Evolutionary conservation across 1,140 invertebrate genomes (phyloP), one percentile per base, ranked within the genome.

Genomic region (Ceratina calcarata): DNA sequence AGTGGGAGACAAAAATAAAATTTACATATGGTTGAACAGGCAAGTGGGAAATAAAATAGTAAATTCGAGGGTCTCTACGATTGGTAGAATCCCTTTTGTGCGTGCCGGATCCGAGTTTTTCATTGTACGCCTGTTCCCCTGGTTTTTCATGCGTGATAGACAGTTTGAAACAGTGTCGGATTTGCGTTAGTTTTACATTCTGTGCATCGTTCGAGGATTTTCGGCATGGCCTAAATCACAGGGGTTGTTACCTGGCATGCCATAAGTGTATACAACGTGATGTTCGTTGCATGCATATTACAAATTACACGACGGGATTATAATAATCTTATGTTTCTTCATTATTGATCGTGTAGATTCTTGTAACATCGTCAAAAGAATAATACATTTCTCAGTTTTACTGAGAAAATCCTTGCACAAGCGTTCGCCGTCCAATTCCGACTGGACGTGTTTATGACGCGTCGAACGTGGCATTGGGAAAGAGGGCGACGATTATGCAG

Each of bases 401-500:
- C 20, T 12, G 13, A 0, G 4, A 27, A 70, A 45, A 24, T 69
- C 12, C 16, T 18, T 6, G 45, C 27, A 60, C 61, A 61, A 49
- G 8, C 37, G 37, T n/a, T 8, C 70, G 15, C 10, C 37, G 37
- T 13, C 16, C 70, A 15, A 62, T 61, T 51, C 57, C 45, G 10
- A 4, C 2, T 8, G 20, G 13, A 76, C 74, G 55, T 69, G 74
- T 69, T 68, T 69, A 68, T 76, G 65, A 69, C 74, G 53, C 73
- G 73, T 77, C 65, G 74, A 51, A 77, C 55, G 66, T 65, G 69
- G 66, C 74, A 61, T 61, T 53, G 73, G 4, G 53, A 66, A 18
- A 15, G n/a, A 64, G 66, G 74, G 4, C 37, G 20, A 37, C 45
- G 75, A 61, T 77, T 77, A 77, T 77, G 75, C 75, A 62, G 57